A percentile compares a stretch with the other conserved stretches of the same genome.
These are phyloP conservation scores for Coranthus polyacanthus DNA, from an alignment of 2,797 vertebrate species.

Conservation along the genomic window DNA sequence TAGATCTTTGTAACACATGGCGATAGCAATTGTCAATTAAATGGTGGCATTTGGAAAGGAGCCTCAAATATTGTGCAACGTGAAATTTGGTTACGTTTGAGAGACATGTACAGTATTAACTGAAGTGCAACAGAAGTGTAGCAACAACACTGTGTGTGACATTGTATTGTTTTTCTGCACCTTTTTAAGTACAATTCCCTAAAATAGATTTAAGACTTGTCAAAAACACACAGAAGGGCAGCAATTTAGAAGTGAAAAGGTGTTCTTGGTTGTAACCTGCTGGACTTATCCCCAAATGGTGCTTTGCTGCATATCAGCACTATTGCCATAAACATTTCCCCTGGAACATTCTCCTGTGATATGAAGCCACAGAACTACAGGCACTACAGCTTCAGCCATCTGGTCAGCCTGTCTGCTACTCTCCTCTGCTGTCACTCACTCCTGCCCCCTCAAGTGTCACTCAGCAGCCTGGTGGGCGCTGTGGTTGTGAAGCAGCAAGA, in stretches of 20 bases:
- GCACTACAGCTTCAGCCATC: slow-evolving; percentile 80
- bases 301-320: slow-evolving; percentile 14
- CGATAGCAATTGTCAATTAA: too few species aligned
- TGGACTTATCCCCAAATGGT: slow-evolving; percentile 34
- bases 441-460: slow-evolving; percentile 81
- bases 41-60: too few species aligned
- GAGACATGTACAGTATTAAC: too few species aligned
- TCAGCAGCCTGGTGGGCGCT: slow-evolving; percentile 73
- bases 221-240: not conserved
- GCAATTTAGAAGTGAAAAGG: not conserved
- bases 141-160: not conserved
- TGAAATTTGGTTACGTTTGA: too few species aligned
- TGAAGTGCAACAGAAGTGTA: not conserved
- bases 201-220: not conserved
- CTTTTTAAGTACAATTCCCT: not conserved
- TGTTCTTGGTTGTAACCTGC: not conserved
- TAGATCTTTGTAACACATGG: too few species aligned
- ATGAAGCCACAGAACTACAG: slow-evolving; percentile 72
- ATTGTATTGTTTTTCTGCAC: not conserved
- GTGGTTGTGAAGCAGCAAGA: slow-evolving; percentile 63
- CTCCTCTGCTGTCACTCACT: slow-evolving; percentile 77
- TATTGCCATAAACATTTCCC: slow-evolving; percentile 29
- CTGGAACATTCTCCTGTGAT: slow-evolving; percentile 63
- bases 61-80: too few species aligned
- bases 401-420: slow-evolving; percentile 81